Evolutionary conservation across 2,113 vertebrate species (phyloP), one percentile per base, ranked within the genome.

Genomic region (Pachyramphus minor): DNA sequence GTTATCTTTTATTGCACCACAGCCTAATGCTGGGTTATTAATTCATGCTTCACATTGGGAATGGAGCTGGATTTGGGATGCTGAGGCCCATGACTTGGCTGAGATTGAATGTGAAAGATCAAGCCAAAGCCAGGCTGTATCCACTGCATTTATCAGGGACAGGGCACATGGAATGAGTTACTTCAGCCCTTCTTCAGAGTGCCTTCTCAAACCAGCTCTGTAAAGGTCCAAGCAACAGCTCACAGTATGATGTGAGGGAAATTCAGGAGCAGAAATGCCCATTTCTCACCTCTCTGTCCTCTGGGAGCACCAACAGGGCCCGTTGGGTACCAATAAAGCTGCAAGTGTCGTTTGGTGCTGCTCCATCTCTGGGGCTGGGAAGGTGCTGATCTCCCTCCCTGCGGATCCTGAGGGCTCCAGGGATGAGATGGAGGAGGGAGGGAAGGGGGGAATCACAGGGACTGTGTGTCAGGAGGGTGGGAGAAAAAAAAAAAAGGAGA

Each of bases 111-210:
- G 14, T 35, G 71, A 44, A 67, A 28, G 55, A 6, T 35, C 7
- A 15, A 31, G 24, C 14, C 33, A 37, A 39, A 47, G 22, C 22
- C 25, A 8, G 39, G 28, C 41, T 55, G 44, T 15, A 8, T 3
- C 63, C 22, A 8, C 24, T 1, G 1, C 0, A 6, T 21, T 8
- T 19, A 12, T 6, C 12, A 4, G 59, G 15, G 58, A 7, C 9
- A 8, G 20, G 23, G 8, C 2, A 7, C 0, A 7, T 2, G 23
- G 2, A 27, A 19, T 3, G 28, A 22, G 39, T 8, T 25, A 16
- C 8, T 37, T 15, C 9, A 71, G 31, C 25, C 45, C 45, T 41
- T 31, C 14, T 2, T 3, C 28, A 21, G 58, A 69, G 45, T 30
- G 8, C 14, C 21, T 50, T 50, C 60, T 44, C 35, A 33, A 60